These are phyloP conservation scores for Muntiacus reevesi DNA, from an alignment of 2,113 vertebrate genomes.

Conservation along the genomic window DNA sequence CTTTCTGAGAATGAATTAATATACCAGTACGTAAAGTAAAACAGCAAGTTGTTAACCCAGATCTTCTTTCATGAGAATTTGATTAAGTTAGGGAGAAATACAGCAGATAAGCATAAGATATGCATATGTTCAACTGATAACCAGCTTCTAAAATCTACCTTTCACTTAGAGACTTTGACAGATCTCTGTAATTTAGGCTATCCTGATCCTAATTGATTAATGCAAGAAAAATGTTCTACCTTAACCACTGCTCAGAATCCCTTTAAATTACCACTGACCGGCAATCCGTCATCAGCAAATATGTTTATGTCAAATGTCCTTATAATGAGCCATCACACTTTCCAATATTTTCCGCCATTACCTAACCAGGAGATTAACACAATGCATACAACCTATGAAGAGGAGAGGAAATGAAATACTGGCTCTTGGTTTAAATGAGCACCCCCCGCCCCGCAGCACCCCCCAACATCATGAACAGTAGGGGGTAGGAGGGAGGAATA, in stretches of 20 bases:
- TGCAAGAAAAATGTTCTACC: conserved; percentile 44
- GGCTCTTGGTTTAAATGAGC: conserved; percentile 56
- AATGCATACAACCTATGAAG: not conserved
- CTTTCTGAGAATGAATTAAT: not conserved
- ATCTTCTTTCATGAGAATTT: not conserved
- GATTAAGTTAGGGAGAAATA: not conserved
- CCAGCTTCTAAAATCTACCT: conserved; percentile 12
- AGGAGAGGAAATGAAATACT: conserved; percentile 53
- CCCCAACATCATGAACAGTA: conserved; percentile 31
- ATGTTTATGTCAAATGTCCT: conserved; percentile 67
- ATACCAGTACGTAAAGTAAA: not conserved
- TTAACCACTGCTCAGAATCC: conserved; percentile 61
- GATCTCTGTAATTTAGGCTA: conserved; percentile 3
- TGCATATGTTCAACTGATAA: not conserved
- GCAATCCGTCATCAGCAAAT: conserved; percentile 68
- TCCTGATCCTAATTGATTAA: conserved; percentile 46
- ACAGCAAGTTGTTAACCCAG: not conserved
- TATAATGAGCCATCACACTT: conserved; percentile 69
- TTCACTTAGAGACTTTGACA: conserved; percentile 11
- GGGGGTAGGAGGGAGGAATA: not conserved
- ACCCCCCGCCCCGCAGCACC: not conserved
- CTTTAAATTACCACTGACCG: conserved; percentile 58
- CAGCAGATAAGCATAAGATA: not conserved
- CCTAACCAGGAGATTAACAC: conserved; percentile 58
- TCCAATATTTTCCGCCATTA: conserved; percentile 65